These are phyloP conservation scores for Paradoxurus hermaphroditus DNA, from an alignment of 2,113 vertebrate species.

Conservation along the genomic window DNA sequence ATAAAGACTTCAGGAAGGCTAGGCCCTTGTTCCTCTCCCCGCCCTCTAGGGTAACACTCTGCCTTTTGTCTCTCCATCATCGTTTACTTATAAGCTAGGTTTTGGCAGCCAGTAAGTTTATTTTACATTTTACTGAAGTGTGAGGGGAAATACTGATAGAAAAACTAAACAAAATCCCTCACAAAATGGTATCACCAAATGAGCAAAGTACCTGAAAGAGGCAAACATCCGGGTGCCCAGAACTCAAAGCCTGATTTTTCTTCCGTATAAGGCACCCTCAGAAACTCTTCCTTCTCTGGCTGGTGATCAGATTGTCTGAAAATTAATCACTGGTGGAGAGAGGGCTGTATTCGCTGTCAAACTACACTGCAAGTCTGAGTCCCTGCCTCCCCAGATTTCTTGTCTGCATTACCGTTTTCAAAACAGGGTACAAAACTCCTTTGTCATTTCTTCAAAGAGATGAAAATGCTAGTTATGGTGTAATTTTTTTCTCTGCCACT, in stretches of 20 bases:
- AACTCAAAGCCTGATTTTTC: conserved; percentile 59
- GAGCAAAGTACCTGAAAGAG: conserved; percentile 68
- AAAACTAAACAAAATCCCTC: conserved; percentile 71
- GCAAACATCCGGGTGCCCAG: conserved; percentile 68
- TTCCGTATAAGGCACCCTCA: conserved; percentile 61
- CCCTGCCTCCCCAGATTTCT: conserved; percentile 43
- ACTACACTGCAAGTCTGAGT: neutral
- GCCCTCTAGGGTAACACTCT: neutral
- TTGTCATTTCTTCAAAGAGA: conserved; percentile 43
- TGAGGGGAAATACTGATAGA: conserved; percentile 70
- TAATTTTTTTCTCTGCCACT: neutral
- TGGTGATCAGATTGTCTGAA: conserved; percentile 73
- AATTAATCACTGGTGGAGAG: conserved; percentile 71
- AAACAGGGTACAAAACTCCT: neutral
- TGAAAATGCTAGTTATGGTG: neutral
- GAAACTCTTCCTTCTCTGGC: conserved; percentile 62
- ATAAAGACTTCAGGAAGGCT: neutral
- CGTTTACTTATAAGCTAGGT: conserved; percentile 70
- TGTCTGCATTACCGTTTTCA: conserved; percentile 57
- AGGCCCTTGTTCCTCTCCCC: neutral
- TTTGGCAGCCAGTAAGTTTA: conserved; percentile 69
- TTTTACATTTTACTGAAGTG: conserved; percentile 76
- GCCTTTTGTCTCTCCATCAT: conserved; percentile 46
- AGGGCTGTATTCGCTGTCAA: conserved; percentile 55
- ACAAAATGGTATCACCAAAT: conserved; percentile 63